These are phyloP conservation scores for Herpetotheres cachinnans DNA, from an alignment of 2,113 vertebrate species.

Conservation along the genomic window DNA sequence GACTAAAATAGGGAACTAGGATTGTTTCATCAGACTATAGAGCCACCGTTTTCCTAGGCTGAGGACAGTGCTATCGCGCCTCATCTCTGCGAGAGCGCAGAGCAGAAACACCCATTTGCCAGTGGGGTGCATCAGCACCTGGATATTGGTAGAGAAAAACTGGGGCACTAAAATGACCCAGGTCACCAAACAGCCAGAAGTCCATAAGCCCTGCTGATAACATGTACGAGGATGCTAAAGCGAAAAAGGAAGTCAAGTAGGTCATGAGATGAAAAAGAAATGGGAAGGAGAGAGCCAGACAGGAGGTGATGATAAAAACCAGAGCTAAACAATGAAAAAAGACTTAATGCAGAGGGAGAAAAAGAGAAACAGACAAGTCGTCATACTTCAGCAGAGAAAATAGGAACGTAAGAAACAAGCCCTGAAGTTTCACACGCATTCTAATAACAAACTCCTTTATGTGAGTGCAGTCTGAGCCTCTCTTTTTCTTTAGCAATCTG, in stretches of 20 bases:
- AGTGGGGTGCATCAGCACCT: neutral
- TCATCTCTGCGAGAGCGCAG: neutral
- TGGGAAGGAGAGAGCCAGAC: neutral
- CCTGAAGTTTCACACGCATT: neutral
- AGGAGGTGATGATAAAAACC: neutral
- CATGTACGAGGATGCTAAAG: neutral
- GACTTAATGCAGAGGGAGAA: neutral
- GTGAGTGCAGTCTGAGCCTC: neutral
- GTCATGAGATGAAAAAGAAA: neutral
- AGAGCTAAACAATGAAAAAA: neutral
- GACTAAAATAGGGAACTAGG: neutral
- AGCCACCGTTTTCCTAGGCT: neutral
- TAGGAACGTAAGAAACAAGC: neutral
- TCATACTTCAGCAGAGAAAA: neutral
- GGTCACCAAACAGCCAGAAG: neutral
- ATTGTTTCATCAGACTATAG: neutral
- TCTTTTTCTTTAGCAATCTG: neutral
- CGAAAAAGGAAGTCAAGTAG: neutral
- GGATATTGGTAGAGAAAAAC: rapidly evolving
- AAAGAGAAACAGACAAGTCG: neutral
- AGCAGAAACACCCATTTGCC: neutral
- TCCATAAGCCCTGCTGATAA: neutral
- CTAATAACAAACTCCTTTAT: neutral
- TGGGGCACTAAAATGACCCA: neutral
- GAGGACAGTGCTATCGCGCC: neutral